These are phyloP conservation scores for Globia sparganii DNA, from an alignment of 2,888 invertebrate genomes.

Conservation along the genomic window DNA sequence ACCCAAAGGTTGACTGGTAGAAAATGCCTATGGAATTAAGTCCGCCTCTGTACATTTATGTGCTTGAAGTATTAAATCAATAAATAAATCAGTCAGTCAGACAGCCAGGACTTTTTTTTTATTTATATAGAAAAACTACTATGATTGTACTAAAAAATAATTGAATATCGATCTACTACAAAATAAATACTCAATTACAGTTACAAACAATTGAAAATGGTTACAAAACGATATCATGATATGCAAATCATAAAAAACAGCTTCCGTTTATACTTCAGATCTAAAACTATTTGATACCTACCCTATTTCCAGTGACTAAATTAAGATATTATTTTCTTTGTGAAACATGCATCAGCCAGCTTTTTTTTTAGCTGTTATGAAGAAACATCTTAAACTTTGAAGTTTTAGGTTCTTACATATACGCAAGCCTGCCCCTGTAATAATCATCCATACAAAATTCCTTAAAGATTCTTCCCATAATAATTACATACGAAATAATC, in stretches of 20 bases:
- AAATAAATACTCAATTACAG: background rate
- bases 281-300: background rate
- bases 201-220: background rate
- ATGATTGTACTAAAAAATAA: background rate
- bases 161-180: background rate
- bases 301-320: background rate
- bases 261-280: background rate
- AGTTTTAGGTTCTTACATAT: too few species aligned
- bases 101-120: too few species aligned
- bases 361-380: background rate
- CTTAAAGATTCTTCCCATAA: background rate
- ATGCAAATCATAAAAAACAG: background rate
- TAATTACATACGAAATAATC: conserved; percentile 28
- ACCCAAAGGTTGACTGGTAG: too few species aligned
- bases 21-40: too few species aligned
- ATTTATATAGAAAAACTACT: too few species aligned
- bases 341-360: background rate
- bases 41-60: too few species aligned
- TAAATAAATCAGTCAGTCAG: too few species aligned
- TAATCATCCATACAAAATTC: background rate
- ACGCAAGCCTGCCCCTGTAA: background rate
- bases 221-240: background rate
- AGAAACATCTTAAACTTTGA: background rate
- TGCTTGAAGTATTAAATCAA: too few species aligned
- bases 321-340: too few species aligned